Evolutionary conservation across 1,140 invertebrate species (phyloP), one percentile per base, ranked within the genome.

Genomic region (Drosophila busckii): DNA sequence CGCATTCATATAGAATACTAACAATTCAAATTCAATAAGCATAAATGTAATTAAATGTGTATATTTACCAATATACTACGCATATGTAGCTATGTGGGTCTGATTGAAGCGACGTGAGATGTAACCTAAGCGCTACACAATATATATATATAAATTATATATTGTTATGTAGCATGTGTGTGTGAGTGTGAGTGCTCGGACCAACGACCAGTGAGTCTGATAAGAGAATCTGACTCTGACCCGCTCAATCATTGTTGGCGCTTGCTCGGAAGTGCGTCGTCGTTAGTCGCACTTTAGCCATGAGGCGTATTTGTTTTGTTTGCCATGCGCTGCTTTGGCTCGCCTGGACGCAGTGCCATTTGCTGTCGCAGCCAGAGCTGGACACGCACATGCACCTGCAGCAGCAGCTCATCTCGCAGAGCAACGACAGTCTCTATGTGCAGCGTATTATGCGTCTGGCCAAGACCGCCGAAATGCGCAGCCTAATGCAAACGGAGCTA

Each of bases 391-490:
- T 75, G 16, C 75, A 85, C 44, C 44, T 70, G 16, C 28, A 71
- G 40, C 76, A 71, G 34, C 69, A 85, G 29, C 61, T 68, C 15
- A 85, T 86, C 12, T 66, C 73, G 9, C 50, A 75, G 26, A 41
- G 66, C 40, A 84, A 85, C 17, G 73, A 86, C 10, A 84, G 63
- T 15, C 41, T 16, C 20, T 86, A 86, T 32, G 78, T 86, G 10
- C 66, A 71, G 46, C 70, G 70, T 2, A 34, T 86, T 4, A 84
- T 86, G 84, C 53, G 78, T 2, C 45, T 76, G 46, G 67, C 84
- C 20, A 86, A 86, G 26, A 54, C 73, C 8, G 84, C 84, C 1
- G 84, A 86, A 61, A 86, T 86, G 59, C 66, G 70, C 7, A 86
- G 76, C 56, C 86, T 67, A 25, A 86, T 86, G 73, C 50, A 66